Percentiles rank a stretch among this genome's conserved stretches.
phyloP scores from a whole-genome alignment of 2,888 invertebrate genomes.

The Lordiphosa andalusiaca region DNA sequence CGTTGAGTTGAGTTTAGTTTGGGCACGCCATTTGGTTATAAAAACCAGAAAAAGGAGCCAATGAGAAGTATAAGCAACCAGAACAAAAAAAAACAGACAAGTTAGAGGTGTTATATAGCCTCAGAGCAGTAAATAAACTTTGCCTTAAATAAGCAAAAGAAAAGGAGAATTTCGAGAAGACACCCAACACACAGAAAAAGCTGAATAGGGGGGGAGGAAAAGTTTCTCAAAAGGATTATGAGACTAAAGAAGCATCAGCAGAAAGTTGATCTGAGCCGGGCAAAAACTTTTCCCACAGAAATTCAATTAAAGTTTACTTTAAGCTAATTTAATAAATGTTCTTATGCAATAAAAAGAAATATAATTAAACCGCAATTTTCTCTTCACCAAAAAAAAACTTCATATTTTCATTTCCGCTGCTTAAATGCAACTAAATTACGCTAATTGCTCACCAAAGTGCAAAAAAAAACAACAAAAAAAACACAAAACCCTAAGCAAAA shows the following conservation, averaged over 20 bases:
- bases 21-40: constrained; percentile 24
- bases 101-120: constrained; percentile 3
- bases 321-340: constrained; percentile 29
- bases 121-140: constrained; percentile 9
- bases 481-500: constrained; percentile 28
- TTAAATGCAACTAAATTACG: constrained; percentile 72
- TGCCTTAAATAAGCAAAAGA: constrained; percentile 4
- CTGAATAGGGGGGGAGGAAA: background rate
- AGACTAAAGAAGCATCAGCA: constrained; percentile 15
- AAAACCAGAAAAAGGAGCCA: background rate
- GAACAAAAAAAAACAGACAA: constrained; percentile 5
- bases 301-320: constrained; percentile 54
- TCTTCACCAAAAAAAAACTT: constrained; percentile 21
- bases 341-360: constrained; percentile 16
- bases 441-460: constrained; percentile 48
- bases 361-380: constrained; percentile 18
- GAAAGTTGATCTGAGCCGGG: constrained; percentile 31
- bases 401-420: constrained; percentile 63
- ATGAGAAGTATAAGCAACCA: background rate
- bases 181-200: constrained; percentile 3
- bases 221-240: constrained; percentile 8
- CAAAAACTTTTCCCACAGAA: constrained; percentile 39
- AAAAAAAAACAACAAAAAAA: too few relatives aligned
- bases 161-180: background rate
- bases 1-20: constrained; percentile 6